Evolutionary conservation across 1,140 invertebrate genomes (phyloP).

Genomic region (Octopus sinensis): DNA sequence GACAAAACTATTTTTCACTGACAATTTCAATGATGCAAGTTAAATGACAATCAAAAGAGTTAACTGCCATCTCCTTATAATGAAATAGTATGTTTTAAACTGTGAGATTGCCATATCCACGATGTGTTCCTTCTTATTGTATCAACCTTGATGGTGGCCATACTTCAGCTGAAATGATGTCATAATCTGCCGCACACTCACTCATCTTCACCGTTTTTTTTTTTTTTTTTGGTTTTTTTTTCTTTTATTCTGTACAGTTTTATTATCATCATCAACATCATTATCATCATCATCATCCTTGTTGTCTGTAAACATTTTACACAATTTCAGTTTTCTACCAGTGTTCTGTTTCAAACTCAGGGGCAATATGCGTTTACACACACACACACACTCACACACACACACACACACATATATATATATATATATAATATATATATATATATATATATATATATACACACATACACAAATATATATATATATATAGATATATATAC

Average conservation of each 20-base stretch:
- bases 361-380: not conserved
- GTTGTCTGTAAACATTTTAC: not conserved
- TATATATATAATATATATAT: not conserved
- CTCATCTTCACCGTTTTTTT: no score
- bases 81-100: no score
- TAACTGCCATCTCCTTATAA: no score
- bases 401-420: not conserved
- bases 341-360: not conserved
- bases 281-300: not conserved
- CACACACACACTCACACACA: not conserved
- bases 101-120: no score
- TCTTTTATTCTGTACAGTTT: not conserved
- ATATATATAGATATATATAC: not conserved
- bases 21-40: no score
- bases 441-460: not conserved
- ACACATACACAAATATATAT: not conserved
- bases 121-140: no score
- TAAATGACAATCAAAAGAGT: no score
- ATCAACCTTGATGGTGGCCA: no score
- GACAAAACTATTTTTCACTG: no score
- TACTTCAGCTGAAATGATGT: no score
- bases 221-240: no score
- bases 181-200: no score
- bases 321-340: not conserved
- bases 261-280: not conserved